These are phyloP conservation scores for Pocillopora meandrina DNA, from an alignment of 92 coral and sea anemone genomes.

Conservation along the genomic window DNA sequence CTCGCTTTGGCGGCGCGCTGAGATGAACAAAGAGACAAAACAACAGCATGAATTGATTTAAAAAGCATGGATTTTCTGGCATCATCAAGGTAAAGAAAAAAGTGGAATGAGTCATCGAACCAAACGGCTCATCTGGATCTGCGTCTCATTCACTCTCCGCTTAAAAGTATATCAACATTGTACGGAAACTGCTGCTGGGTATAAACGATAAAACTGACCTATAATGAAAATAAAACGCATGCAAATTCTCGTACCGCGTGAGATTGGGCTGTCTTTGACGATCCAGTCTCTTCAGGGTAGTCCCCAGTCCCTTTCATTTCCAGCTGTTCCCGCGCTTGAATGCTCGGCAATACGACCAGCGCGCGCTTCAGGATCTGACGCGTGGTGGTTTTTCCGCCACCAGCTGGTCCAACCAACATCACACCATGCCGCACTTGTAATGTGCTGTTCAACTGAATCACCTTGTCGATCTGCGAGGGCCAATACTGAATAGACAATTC, in stretches of 20 bases:
- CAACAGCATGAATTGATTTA: too few relatives aligned
- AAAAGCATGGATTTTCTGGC: too few relatives aligned
- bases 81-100: too few relatives aligned
- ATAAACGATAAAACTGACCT: too few relatives aligned
- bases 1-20: conserved; percentile 63
- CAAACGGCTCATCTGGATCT: too few relatives aligned
- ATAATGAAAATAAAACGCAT: too few relatives aligned
- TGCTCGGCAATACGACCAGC: conserved; percentile 74
- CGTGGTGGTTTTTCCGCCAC: conserved; percentile 96
- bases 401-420: conserved; percentile 94
- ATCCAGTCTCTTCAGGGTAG: conserved; percentile 50
- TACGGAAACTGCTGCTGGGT: too few relatives aligned
- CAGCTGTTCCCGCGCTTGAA: conserved; percentile 65
- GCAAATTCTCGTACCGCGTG: not conserved
- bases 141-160: too few relatives aligned
- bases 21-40: conserved; percentile 2
- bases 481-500: conserved; percentile 82
- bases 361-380: conserved; percentile 89
- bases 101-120: too few relatives aligned
- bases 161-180: not conserved
- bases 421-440: conserved; percentile 88
- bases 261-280: conserved; percentile 22
- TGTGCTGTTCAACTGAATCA: conserved; percentile 77
- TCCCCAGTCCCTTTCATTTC: conserved; percentile 42
- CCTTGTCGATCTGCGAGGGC: conserved; percentile 84